These are phyloP conservation scores for Brachyhypopomus occidentalis DNA, from an alignment of 2,113 vertebrate genomes.

Conservation along the genomic window DNA sequence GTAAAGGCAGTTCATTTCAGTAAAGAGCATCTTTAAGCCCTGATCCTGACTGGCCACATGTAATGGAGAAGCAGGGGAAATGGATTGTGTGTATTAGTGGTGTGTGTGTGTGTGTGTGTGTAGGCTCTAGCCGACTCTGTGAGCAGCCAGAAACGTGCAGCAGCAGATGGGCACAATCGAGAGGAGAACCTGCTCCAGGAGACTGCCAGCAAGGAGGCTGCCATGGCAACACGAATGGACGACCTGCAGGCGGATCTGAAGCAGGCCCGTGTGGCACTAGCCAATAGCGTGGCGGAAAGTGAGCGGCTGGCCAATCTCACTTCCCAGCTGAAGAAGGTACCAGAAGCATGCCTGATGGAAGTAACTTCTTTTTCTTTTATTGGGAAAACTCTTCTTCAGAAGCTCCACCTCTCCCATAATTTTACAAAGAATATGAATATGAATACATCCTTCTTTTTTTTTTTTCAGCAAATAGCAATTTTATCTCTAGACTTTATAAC, in stretches of 20 bases:
- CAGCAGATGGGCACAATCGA: slow-evolving; percentile 79
- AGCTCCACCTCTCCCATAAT: too few relatives aligned
- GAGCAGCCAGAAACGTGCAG: slow-evolving; percentile 79
- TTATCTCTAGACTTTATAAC: not conserved
- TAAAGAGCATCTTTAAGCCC: not conserved
- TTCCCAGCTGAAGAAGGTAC: slow-evolving; percentile 78
- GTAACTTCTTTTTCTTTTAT: not conserved
- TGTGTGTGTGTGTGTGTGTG: slow-evolving; percentile 38
- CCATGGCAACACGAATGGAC: slow-evolving; percentile 74
- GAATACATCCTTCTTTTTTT: not conserved
- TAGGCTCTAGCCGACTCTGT: slow-evolving; percentile 82
- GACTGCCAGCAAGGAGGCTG: slow-evolving; percentile 80
- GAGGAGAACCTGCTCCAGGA: slow-evolving; percentile 80
- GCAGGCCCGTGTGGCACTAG: slow-evolving; percentile 71
- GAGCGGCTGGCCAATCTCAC: slow-evolving; percentile 70
- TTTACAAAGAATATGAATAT: too few relatives aligned
- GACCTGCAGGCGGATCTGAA: slow-evolving; percentile 78
- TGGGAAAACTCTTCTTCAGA: too few relatives aligned
- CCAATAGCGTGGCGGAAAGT: slow-evolving; percentile 74
- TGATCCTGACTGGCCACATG: not conserved
- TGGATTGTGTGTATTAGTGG: not conserved
- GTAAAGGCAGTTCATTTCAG: not conserved
- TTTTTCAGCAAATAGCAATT: not conserved
- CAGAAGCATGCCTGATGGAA: not conserved
- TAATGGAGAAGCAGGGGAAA: not conserved